A percentile compares a stretch with the other conserved stretches of the same genome.
phyloP scores from a whole-genome alignment of 2,888 invertebrate genomes.

The Microchrysa polita region DNA sequence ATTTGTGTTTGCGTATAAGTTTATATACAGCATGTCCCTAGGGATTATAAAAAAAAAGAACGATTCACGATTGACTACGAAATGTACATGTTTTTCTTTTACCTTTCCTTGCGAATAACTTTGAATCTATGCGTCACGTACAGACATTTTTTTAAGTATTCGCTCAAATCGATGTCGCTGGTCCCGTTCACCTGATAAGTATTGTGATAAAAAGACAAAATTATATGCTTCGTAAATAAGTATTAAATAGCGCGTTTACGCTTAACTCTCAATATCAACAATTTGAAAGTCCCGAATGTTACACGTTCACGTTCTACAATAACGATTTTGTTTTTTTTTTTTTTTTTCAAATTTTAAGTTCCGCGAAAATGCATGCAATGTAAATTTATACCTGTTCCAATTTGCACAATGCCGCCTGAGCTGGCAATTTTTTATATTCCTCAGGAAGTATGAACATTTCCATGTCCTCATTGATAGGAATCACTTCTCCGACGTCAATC shows the following conservation, averaged over 20 bases:
- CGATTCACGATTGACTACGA: no score
- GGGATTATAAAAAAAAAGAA: background rate
- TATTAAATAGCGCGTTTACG: background rate
- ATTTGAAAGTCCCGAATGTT: no score
- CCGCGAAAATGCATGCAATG: no score
- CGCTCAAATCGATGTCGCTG: slow-evolving; percentile 16
- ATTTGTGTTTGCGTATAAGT: slow-evolving; percentile 31
- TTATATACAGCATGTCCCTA: slow-evolving; percentile 29
- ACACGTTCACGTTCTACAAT: background rate
- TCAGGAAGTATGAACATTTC: slow-evolving; percentile 34
- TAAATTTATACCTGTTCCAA: slow-evolving; percentile 44
- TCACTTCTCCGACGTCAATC: slow-evolving; percentile 46
- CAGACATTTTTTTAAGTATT: slow-evolving; percentile 41
- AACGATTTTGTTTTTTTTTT: no score
- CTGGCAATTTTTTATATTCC: slow-evolving; percentile 26
- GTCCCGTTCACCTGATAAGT: slow-evolving; percentile 26
- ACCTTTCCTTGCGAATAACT: slow-evolving; percentile 24
- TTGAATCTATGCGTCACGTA: slow-evolving; percentile 44
- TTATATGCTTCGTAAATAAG: background rate
- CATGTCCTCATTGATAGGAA: slow-evolving; percentile 38
- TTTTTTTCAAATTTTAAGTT: background rate
- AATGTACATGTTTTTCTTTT: background rate
- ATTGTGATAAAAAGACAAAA: background rate
- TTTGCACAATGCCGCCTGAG: slow-evolving; percentile 48
- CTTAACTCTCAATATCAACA: no score